Percentiles rank a stretch among this genome's conserved stretches.
These are phyloP conservation scores for Radopholus similis DNA, from an alignment of 1,140 invertebrate species.

Conservation along the genomic window DNA sequence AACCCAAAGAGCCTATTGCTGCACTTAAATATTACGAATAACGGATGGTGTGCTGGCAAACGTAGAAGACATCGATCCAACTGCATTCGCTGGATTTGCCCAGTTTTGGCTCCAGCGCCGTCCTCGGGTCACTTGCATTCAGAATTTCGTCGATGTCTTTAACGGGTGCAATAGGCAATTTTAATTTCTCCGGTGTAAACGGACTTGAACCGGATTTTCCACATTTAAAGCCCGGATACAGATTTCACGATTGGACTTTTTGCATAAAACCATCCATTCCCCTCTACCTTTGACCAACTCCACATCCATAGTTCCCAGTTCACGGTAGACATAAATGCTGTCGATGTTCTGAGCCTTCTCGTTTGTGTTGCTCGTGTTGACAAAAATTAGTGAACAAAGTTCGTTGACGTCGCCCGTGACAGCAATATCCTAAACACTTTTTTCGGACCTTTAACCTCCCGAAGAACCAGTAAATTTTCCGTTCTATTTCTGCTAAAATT, in stretches of 20 bases:
- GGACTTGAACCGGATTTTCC: too few relatives aligned
- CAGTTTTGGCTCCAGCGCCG: background rate
- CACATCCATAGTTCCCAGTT: conserved; percentile 20
- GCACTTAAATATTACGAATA: conserved; percentile 3
- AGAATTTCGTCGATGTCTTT: background rate
- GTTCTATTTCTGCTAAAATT: too few relatives aligned
- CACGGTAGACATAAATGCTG: conserved; percentile 21
- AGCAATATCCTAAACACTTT: too few relatives aligned
- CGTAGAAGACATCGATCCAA: conserved; percentile 29
- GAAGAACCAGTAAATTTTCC: too few relatives aligned
- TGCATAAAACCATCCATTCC: conserved; percentile 22
- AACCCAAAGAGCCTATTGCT: background rate
- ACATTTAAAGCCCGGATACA: too few relatives aligned
- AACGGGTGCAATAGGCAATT: too few relatives aligned
- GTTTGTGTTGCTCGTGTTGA: conserved; percentile 27
- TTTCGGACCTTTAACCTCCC: too few relatives aligned
- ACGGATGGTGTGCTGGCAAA: conserved; percentile 23
- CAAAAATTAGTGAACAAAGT: conserved; percentile 17
- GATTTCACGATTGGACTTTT: too few relatives aligned
- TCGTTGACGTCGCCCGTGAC: conserved; percentile 19
- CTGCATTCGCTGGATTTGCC: conserved; percentile 27
- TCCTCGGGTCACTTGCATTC: conserved; percentile 2
- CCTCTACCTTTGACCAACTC: conserved; percentile 37
- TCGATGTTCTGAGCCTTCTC: conserved; percentile 28
- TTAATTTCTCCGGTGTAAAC: too few relatives aligned